phyloP scores from a whole-genome alignment of 2,888 invertebrate species.

The Euproctis similis region DNA sequence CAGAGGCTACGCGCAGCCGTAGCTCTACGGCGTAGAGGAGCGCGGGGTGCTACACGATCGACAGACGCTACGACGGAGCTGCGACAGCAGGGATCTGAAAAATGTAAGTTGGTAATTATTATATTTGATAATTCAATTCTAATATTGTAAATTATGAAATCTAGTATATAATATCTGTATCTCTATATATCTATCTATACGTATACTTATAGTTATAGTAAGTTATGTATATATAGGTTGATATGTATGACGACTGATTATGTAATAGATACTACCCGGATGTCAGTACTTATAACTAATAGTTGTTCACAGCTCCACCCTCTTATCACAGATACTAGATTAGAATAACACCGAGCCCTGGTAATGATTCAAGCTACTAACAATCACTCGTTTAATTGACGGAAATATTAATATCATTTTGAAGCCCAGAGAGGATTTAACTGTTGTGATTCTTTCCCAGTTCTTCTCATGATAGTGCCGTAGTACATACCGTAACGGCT shows the following conservation, averaged over 20 bases:
- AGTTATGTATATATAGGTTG: constrained; percentile 12
- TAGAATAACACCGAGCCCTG: no score
- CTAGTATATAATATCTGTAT: constrained; percentile 7
- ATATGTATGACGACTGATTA: constrained; percentile 1
- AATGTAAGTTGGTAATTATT: constrained; percentile 54
- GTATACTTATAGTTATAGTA: constrained; percentile 5
- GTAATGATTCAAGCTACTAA: no score
- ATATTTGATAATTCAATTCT: constrained; percentile 10
- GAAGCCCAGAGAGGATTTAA: no score
- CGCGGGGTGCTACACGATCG: constrained; percentile 62
- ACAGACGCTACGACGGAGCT: constrained; percentile 65
- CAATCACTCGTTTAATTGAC: no score
- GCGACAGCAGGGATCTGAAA: constrained; percentile 62
- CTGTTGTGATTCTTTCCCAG: no score
- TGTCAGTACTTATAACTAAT: not conserved
- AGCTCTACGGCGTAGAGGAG: constrained; percentile 45
- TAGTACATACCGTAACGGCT: no score
- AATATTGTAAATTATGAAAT: constrained; percentile 3
- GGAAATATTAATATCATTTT: no score
- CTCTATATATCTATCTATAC: constrained; percentile 9
- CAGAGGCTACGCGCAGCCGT: constrained; percentile 66
- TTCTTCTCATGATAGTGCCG: no score
- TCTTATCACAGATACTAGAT: no score
- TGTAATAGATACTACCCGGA: constrained; percentile 1
- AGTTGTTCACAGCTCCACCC: no score